Base-by-base conservation (phyloP, 2,797 vertebrate genomes). In the Simalia tracyae region DNA sequence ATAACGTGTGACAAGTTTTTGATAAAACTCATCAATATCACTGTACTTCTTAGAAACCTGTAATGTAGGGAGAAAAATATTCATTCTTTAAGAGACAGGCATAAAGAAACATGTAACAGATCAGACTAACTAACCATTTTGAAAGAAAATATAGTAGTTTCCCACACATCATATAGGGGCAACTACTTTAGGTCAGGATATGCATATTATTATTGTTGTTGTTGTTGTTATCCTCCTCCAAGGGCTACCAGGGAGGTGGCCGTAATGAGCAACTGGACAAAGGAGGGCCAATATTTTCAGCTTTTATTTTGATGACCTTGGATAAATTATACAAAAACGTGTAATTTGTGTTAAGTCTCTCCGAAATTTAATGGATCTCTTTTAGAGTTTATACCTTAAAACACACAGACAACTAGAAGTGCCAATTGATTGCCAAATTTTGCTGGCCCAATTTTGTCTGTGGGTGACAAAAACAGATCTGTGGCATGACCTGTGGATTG, bases 31-130 rank as follows among this genome's bases (percentile, higher is more conserved):
- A 86, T 98, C 98, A 0, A 98, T 98, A 94, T 98, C 98, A 0
- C 98, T 98, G 97, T 98, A 98, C 94, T 98, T 98, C 94, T 97
- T 98, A 90, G 98, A 98, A 92, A 98, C 98, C 98, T 98, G 97
- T 92, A 96, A 96, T 0, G 92, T 93, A 96, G 36, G 42, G 9
- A 15, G 50, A 86, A 0, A 28, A 7, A 86, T 26, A 28, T 94
- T 91, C n/a, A 31, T 0, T 93, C 36, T 91, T 92, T 92, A 86
- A 89, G 64, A 88, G 10, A 11, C 36, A 86, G 54, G 46, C 28
- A 15, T n/a, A 46, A 91, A 17, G 60, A 22, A 86, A 19, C 4
- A 28, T 28, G 24, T 42, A 42, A 87, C 6, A 26, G 10, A 76
- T 3, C 22, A 46, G 14, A 50, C 14, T 26, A 7, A 63, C 14